Conservation (phyloP, 2,113 vertebrate genomes). For the Actinemys pallida region DNA sequence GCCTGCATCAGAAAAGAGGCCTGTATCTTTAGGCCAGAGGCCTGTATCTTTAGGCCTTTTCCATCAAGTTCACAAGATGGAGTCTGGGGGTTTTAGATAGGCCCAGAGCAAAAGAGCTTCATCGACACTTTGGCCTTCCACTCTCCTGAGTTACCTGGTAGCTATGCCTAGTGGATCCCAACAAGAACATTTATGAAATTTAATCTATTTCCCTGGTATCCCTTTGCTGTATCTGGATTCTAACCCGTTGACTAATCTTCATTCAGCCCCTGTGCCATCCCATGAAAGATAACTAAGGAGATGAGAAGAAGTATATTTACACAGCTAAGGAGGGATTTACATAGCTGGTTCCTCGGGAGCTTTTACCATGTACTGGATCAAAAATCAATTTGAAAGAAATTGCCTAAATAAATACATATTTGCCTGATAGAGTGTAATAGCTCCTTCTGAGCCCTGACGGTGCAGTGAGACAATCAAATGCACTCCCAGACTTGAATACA, state of each 20-base stretch:
- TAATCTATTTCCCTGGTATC: constrained; percentile 27
- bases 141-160: too few species aligned
- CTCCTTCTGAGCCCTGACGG: not conserved
- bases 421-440: constrained; percentile 15
- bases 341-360: constrained; percentile 35
- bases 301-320: constrained; percentile 49
- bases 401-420: constrained; percentile 56
- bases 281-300: constrained; percentile 39
- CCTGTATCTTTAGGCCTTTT: too few species aligned
- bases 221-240: not conserved
- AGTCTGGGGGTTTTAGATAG: too few species aligned
- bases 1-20: too few species aligned
- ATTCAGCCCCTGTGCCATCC: constrained; percentile 10
- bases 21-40: too few species aligned
- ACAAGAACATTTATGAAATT: constrained; percentile 40
- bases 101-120: too few species aligned
- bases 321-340: constrained; percentile 58
- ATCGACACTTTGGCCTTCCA: too few species aligned
- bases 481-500: not conserved
- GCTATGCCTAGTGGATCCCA: too few species aligned
- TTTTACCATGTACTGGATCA: constrained; percentile 42
- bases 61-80: too few species aligned
- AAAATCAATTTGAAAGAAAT: constrained; percentile 42
- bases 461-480: not conserved
- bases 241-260: constrained; percentile 25